Conservation (phyloP, 2,113 vertebrate species). For the Thamnophis sirtalis region DNA sequence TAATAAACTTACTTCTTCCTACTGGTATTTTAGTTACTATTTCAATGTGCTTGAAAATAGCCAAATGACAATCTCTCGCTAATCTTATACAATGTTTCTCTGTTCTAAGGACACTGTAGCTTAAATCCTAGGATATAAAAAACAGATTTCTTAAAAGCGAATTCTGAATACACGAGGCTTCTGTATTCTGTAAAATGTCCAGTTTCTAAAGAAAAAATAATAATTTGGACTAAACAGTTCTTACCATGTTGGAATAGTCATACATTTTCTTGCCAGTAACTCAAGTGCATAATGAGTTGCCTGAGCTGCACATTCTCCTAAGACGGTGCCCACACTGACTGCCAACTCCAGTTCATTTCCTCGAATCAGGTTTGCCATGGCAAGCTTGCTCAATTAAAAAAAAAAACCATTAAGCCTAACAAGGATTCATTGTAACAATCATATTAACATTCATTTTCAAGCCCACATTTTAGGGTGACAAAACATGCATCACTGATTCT, state of each 20-base stretch:
- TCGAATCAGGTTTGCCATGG: constrained; percentile 89
- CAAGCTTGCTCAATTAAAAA: constrained; percentile 75
- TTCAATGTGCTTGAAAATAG: not conserved
- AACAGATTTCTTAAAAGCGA: not conserved
- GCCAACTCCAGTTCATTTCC: constrained; percentile 96
- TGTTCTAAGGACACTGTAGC: not conserved
- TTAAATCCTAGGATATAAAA: not conserved
- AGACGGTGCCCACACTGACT: constrained; percentile 81
- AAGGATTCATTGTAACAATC: constrained; percentile 23
- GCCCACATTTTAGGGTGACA: constrained; percentile 18
- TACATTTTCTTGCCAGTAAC: constrained; percentile 92
- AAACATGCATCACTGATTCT: constrained; percentile 27
- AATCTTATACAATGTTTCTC: not conserved
- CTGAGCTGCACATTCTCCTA: constrained; percentile 80
- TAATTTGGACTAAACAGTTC: constrained; percentile 42
- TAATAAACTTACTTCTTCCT: not conserved
- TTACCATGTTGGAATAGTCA: constrained; percentile 85
- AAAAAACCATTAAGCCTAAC: constrained; percentile 50
- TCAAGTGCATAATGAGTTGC: constrained; percentile 87
- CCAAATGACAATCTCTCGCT: not conserved
- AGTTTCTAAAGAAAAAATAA: not conserved
- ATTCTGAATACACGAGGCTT: not conserved
- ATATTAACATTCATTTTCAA: constrained; percentile 29
- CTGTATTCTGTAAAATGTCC: not conserved
- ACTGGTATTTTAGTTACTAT: not conserved